Evolutionary conservation across 2,797 vertebrate genomes (phyloP).

Genomic region (Sciaenops ocellatus): DNA sequence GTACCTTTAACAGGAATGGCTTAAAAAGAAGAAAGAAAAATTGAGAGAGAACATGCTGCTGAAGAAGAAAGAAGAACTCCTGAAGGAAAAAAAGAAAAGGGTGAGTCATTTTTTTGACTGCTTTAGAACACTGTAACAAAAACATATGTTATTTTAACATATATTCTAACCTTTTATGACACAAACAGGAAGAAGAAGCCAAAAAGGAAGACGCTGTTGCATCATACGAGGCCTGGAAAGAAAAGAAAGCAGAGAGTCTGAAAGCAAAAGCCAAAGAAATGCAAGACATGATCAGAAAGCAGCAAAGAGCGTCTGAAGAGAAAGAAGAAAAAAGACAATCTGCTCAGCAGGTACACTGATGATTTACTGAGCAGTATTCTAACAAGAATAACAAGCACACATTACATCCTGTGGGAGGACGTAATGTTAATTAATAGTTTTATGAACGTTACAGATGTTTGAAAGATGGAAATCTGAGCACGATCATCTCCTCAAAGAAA

Average conservation of each 20-base stretch:
- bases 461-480: conserved; percentile 93
- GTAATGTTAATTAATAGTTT: conserved; percentile 9
- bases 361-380: neutral
- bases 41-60: conserved; percentile 79
- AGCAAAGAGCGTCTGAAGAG: conserved; percentile 83
- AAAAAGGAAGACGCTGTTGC: conserved; percentile 89
- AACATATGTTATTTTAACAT: neutral
- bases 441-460: conserved; percentile 86
- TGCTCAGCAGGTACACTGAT: conserved; percentile 84
- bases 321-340: conserved; percentile 85
- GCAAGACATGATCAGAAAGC: conserved; percentile 80
- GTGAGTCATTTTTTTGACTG: conserved; percentile 56
- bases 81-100: conserved; percentile 79
- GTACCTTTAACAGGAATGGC: conserved; percentile 88
- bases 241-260: conserved; percentile 87
- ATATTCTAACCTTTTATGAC: neutral
- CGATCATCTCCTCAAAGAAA: conserved; percentile 85
- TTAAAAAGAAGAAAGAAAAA: conserved; percentile 89
- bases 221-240: conserved; percentile 94
- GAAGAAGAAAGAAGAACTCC: conserved; percentile 88
- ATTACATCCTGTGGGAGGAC: neutral
- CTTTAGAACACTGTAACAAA: neutral
- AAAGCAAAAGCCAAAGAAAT: conserved; percentile 85
- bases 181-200: conserved; percentile 83
- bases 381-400: neutral